These are phyloP conservation scores for Gulo gulo DNA, from an alignment of 2,113 vertebrate genomes.

Conservation along the genomic window DNA sequence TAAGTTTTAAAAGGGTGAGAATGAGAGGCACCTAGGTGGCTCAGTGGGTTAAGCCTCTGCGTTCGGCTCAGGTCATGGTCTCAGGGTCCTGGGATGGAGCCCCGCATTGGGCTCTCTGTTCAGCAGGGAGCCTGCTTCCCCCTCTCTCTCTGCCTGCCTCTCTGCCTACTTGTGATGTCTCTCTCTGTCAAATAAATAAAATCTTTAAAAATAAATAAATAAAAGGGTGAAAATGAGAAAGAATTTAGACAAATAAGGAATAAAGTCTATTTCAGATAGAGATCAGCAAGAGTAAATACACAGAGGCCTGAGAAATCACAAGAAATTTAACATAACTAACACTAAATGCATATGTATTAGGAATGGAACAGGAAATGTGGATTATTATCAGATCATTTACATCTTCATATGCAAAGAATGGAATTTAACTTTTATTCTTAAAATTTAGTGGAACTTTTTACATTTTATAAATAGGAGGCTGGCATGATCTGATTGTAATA, in stretches of 20 bases:
- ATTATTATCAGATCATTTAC: not conserved
- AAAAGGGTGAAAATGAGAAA: not conserved
- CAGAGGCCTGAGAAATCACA: not conserved
- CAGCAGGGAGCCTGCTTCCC: too few relatives aligned
- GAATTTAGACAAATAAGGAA: not conserved
- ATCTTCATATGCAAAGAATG: not conserved
- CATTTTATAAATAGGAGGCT: not conserved
- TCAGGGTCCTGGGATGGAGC: too few relatives aligned
- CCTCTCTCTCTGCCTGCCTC: too few relatives aligned
- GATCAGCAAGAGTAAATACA: not conserved
- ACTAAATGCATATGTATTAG: not conserved
- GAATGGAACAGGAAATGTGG: not conserved
- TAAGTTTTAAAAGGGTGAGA: not conserved
- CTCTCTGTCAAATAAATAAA: too few relatives aligned
- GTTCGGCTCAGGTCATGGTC: too few relatives aligned
- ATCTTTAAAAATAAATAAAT: too few relatives aligned
- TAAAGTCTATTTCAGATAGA: not conserved
- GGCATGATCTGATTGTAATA: not conserved
- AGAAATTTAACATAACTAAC: not conserved
- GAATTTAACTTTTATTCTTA: not conserved
- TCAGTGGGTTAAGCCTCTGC: too few relatives aligned
- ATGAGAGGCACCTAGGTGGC: too few relatives aligned
- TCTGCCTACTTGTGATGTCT: too few relatives aligned
- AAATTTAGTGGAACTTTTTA: not conserved
- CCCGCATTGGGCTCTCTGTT: too few relatives aligned